Base-by-base conservation (phyloP, 2,888 invertebrate genomes). In the Ernsta delagoae region DNA sequence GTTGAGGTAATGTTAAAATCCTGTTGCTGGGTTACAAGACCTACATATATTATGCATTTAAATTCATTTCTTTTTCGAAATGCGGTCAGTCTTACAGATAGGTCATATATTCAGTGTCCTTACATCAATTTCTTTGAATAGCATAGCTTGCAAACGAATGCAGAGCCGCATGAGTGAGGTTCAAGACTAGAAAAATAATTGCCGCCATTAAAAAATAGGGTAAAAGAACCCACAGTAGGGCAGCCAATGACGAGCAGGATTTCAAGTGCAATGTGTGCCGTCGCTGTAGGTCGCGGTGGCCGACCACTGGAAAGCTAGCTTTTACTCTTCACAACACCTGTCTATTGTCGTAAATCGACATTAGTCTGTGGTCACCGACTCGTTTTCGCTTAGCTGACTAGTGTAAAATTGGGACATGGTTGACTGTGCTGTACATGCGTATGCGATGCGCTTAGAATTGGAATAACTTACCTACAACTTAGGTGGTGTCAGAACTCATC, bases 181-280 rank as follows among this genome's bases (percentile, higher is more conserved):
- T 36, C n/a, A 56, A 34, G 31, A 34, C 31, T 34, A 56, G 56
- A 34, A 54, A 53, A 63, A 54, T 54, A 63, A 63, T 54, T 54
- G 31, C 53, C 9, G 48, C 8, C 39, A 59, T 39, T 57, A 62
- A 66, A 71, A 70, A 73, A 70, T 65, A 75, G 73, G 71, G 74
- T 75, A 75, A 74, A 71, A 41, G 70, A 63, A 70, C 73, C 74
- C 75, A 79, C 76, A 73, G 76, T 75, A 72, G 78, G 74, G 70
- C 72, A 70, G 65, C 31, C 67, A 72, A 75, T 74, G 71, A 71
- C 70, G 78, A 88, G 84, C 88, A 91, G 90, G 92, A 91, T 90
- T 85, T 86, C 82, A 82, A 85, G 81, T 83, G 73, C 76, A 75
- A 90, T 89, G 90, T 92, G 77, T 90, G 90, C 80, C 90, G 86